Percentiles rank a stretch among this genome's conserved stretches.
phyloP scores from a whole-genome alignment of 2,888 invertebrate genomes.

The Entomobrya proxima region DNA sequence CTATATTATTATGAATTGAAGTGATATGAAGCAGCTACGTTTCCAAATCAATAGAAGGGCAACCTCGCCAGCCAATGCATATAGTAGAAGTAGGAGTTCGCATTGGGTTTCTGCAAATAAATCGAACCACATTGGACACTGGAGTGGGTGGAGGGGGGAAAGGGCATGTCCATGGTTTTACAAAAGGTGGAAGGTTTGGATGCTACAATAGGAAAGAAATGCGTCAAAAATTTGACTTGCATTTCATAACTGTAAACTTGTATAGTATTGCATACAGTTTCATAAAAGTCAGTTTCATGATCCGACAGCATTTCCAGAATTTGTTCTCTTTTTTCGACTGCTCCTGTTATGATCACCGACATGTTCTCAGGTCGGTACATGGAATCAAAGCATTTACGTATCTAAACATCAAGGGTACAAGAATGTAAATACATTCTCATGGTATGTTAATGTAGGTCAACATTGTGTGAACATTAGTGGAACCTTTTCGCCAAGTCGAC shows the following conservation, averaged over 20 bases:
- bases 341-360: slow-evolving; percentile 88
- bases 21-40: slow-evolving; percentile 67
- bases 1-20: too few species aligned
- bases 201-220: slow-evolving; percentile 49
- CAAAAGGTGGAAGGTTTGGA: slow-evolving; percentile 64
- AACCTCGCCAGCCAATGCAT: slow-evolving; percentile 74
- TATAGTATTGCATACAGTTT: slow-evolving; percentile 58
- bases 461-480: neutral
- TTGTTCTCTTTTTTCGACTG: slow-evolving; percentile 63
- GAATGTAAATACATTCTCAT: neutral
- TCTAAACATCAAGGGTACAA: slow-evolving; percentile 80
- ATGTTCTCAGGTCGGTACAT: slow-evolving; percentile 95
- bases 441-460: neutral
- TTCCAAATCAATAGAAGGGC: slow-evolving; percentile 70
- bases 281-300: slow-evolving; percentile 70
- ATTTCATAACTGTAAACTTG: too few species aligned
- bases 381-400: slow-evolving; percentile 86
- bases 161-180: slow-evolving; percentile 69
- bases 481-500: slow-evolving; percentile 68
- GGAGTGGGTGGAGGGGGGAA: slow-evolving; percentile 52
- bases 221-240: neutral
- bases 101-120: slow-evolving; percentile 68
- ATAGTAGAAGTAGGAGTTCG: slow-evolving; percentile 68
- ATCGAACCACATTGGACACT: slow-evolving; percentile 56
- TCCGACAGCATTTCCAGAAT: slow-evolving; percentile 71